Evolutionary conservation across 2,888 invertebrate genomes (phyloP).

Genomic region (Eumacrocentrus americanus): DNA sequence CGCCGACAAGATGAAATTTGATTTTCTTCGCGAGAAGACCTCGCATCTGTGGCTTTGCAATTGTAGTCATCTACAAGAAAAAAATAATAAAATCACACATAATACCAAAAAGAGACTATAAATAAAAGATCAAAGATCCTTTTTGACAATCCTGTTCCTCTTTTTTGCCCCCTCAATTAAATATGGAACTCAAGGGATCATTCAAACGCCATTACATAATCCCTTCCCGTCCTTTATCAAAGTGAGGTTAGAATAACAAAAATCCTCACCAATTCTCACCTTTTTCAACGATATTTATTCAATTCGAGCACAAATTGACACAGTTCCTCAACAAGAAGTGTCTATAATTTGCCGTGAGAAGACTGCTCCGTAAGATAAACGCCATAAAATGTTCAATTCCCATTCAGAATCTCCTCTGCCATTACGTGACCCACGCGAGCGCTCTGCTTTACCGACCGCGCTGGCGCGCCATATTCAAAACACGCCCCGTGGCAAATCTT

Average conservation of each 20-base stretch:
- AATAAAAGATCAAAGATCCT: not conserved
- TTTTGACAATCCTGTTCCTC: not conserved
- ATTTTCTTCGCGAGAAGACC: conserved; percentile 72
- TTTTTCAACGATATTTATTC: not conserved
- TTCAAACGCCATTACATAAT: not conserved
- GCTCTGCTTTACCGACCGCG: too few relatives aligned
- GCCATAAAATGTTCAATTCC: too few relatives aligned
- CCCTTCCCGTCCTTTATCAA: not conserved
- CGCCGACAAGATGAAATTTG: conserved; percentile 66
- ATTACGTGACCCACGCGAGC: too few relatives aligned
- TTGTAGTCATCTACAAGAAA: conserved; percentile 28
- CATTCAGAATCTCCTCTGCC: too few relatives aligned
- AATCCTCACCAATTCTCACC: not conserved
- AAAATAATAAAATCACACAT: not conserved
- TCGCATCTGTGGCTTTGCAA: conserved; percentile 72
- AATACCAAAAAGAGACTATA: not conserved
- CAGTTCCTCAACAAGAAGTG: too few relatives aligned
- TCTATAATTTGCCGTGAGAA: too few relatives aligned
- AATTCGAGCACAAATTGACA: not conserved
- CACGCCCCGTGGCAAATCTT: too few relatives aligned
- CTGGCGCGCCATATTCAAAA: too few relatives aligned
- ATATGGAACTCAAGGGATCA: not conserved
- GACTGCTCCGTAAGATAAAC: too few relatives aligned
- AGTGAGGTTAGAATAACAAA: not conserved
- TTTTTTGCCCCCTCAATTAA: not conserved